These are phyloP conservation scores for Oryzias curvinotus DNA, from an alignment of 2,113 vertebrate genomes.

Conservation along the genomic window DNA sequence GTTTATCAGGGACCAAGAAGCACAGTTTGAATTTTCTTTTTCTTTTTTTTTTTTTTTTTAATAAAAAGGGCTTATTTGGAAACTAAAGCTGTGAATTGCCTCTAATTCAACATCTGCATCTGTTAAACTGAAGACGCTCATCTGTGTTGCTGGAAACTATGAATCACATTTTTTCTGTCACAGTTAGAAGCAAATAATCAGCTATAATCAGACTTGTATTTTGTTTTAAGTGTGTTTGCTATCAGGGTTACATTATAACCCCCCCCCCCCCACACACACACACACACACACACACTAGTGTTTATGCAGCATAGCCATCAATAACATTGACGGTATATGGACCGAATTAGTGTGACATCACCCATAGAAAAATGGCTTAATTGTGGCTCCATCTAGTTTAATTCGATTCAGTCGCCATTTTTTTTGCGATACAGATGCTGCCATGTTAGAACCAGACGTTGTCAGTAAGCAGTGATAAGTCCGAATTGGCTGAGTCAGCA, in stretches of 20 bases:
- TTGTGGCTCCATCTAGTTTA: too few relatives aligned
- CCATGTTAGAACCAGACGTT: too few relatives aligned
- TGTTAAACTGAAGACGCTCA: conserved; percentile 24
- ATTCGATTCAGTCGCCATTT: too few relatives aligned
- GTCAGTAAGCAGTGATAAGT: too few relatives aligned
- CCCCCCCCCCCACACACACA: too few relatives aligned
- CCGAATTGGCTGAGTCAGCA: too few relatives aligned
- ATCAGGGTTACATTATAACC: conserved; percentile 19
- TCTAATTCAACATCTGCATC: conserved; percentile 36
- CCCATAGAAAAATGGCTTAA: too few relatives aligned
- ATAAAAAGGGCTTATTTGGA: conserved; percentile 18
- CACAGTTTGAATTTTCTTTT: background rate
- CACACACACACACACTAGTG: conserved; percentile 15
- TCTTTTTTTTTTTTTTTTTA: conserved; percentile 10
- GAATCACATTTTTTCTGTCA: conserved; percentile 18
- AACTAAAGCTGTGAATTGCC: conserved; percentile 38
- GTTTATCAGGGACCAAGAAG: conserved; percentile 8
- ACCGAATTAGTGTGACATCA: too few relatives aligned
- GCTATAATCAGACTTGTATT: conserved; percentile 12
- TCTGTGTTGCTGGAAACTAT: conserved; percentile 16
- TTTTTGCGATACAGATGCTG: too few relatives aligned
- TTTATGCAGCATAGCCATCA: conserved; percentile 21
- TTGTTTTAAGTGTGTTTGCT: conserved; percentile 9
- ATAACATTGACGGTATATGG: background rate
- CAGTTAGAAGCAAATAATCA: conserved; percentile 23